These are phyloP conservation scores for Graphium colonna DNA, from an alignment of 2,888 invertebrate species.

Conservation along the genomic window DNA sequence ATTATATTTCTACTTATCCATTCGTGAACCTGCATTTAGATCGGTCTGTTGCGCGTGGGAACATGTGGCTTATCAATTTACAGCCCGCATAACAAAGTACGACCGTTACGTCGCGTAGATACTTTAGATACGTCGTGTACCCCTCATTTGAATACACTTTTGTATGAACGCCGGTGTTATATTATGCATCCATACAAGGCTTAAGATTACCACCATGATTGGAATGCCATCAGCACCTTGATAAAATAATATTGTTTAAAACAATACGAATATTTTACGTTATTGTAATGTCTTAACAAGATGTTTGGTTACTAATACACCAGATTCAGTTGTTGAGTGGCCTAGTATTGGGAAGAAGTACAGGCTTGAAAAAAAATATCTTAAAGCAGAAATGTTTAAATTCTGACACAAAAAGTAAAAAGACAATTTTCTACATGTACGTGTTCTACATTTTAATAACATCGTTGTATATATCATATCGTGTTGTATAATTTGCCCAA, in stretches of 20 bases:
- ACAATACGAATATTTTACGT: neutral
- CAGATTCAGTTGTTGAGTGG: neutral
- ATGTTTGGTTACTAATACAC: neutral
- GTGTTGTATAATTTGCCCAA: too few relatives aligned
- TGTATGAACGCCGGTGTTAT: neutral
- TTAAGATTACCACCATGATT: constrained; percentile 2
- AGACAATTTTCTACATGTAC: too few relatives aligned
- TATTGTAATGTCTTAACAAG: neutral
- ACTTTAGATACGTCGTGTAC: neutral
- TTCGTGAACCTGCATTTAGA: neutral
- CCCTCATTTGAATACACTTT: constrained; percentile 2
- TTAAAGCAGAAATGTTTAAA: too few relatives aligned
- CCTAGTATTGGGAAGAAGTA: neutral
- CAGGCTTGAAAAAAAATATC: neutral
- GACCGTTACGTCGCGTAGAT: neutral
- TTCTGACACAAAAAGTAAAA: too few relatives aligned
- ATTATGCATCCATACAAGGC: neutral
- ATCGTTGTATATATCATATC: too few relatives aligned
- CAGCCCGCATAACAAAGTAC: constrained; percentile 13
- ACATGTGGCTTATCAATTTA: neutral
- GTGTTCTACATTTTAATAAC: too few relatives aligned
- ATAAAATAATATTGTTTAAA: neutral
- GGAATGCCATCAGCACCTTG: neutral
- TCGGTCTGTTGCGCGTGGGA: neutral
- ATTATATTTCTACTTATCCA: neutral